Conservation (phyloP, 2,113 vertebrate genomes). For the Telmatochromis bifrenatus region DNA sequence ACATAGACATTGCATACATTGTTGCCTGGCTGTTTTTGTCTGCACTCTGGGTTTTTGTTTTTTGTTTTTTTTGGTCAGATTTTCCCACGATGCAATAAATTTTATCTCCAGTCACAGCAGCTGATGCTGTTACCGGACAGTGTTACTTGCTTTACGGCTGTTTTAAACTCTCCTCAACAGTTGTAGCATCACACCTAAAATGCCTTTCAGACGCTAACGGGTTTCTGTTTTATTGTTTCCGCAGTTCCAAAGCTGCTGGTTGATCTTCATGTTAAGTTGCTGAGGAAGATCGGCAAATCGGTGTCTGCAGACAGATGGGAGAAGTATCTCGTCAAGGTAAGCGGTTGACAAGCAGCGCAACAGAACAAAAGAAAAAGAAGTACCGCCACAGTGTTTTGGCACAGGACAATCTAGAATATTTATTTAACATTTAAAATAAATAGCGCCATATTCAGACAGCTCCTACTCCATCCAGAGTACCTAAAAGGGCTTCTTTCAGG, state of each 20-base stretch:
- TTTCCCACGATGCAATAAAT: too few species aligned
- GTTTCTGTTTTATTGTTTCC: not conserved
- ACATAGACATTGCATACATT: not conserved
- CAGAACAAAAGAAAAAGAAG: not conserved
- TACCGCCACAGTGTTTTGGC: not conserved
- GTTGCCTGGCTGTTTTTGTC: not conserved
- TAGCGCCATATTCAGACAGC: not conserved
- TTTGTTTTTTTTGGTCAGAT: fast-evolving
- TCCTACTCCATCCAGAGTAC: not conserved
- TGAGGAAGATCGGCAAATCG: conserved; percentile 97
- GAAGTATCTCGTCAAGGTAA: conserved; percentile 93
- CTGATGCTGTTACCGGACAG: not conserved
- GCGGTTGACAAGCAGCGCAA: fast-evolving
- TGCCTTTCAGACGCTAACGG: not conserved
- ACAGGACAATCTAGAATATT: not conserved
- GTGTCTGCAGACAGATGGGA: conserved; percentile 97
- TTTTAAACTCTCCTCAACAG: not conserved
- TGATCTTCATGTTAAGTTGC: conserved; percentile 94
- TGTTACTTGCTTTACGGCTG: not conserved
- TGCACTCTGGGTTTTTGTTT: not conserved
- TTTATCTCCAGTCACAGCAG: not conserved
- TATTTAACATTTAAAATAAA: not conserved
- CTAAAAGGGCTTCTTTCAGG: not conserved
- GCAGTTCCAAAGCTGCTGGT: conserved; percentile 91
- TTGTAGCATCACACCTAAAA: not conserved